Evolutionary conservation across 2,113 vertebrate species (phyloP).

Genomic region (Zeus faber): DNA sequence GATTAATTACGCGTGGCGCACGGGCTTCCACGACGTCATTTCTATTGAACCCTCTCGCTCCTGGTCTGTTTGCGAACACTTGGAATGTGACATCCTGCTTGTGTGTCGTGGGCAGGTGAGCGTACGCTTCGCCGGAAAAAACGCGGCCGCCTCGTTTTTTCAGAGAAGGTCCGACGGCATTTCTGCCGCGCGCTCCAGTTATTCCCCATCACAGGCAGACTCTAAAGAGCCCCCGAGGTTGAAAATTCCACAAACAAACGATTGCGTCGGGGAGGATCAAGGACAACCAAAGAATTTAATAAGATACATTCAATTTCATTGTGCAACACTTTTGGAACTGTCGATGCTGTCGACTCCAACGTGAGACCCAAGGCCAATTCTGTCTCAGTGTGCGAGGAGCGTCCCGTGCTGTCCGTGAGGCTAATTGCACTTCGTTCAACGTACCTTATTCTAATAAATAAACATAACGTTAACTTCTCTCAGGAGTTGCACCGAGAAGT

Average conservation of each 20-base stretch:
- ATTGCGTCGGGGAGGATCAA: constrained; percentile 35
- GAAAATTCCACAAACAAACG: constrained; percentile 34
- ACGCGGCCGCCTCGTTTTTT: too few relatives aligned
- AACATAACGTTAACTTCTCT: constrained; percentile 55
- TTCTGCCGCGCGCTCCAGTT: too few relatives aligned
- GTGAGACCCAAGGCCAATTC: constrained; percentile 61
- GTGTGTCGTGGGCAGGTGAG: too few relatives aligned
- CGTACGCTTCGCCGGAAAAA: too few relatives aligned
- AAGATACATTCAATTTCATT: constrained; percentile 82
- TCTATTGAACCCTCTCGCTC: too few relatives aligned
- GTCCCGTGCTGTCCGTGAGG: constrained; percentile 48
- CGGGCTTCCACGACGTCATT: background rate
- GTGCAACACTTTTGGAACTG: constrained; percentile 75
- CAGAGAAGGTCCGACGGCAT: too few relatives aligned
- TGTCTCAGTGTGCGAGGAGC: constrained; percentile 44
- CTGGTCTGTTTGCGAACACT: too few relatives aligned
- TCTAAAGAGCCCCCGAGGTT: too few relatives aligned
- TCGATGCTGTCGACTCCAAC: constrained; percentile 51
- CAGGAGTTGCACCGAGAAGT: constrained; percentile 56
- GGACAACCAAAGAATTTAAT: constrained; percentile 73
- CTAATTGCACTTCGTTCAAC: constrained; percentile 76
- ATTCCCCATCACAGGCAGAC: too few relatives aligned
- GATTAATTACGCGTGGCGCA: constrained; percentile 3
- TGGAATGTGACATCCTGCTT: too few relatives aligned
- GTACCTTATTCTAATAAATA: constrained; percentile 81